Conservation (phyloP, 2,113 vertebrate genomes). For the Thinocorus orbignyianus region DNA sequence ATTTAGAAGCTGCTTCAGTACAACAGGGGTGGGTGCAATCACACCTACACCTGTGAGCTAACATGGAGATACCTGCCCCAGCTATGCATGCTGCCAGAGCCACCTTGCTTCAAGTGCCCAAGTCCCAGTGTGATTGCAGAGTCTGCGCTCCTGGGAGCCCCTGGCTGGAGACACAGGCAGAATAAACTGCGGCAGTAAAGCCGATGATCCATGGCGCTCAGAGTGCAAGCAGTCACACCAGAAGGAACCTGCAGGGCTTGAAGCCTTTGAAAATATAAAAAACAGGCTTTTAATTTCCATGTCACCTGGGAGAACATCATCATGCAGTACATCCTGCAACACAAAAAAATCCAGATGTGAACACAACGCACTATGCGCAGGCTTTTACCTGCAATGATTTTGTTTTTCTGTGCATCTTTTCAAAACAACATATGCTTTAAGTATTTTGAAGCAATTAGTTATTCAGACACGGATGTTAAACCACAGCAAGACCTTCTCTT, state of each 20-base stretch:
- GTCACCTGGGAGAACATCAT: neutral
- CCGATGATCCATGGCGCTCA: neutral
- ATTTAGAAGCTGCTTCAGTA: neutral
- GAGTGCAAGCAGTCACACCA: neutral
- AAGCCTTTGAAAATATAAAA: neutral
- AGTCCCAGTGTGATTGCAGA: neutral
- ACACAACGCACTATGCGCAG: neutral
- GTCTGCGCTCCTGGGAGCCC: neutral
- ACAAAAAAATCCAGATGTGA: neutral
- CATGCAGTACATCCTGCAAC: rapidly evolving
- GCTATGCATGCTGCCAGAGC: neutral
- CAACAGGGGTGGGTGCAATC: neutral
- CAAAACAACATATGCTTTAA: neutral
- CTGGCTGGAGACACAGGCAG: neutral
- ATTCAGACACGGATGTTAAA: neutral
- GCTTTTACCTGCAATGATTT: neutral
- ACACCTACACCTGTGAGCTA: neutral
- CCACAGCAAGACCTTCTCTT: neutral
- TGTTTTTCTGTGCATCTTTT: neutral
- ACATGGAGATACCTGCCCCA: rapidly evolving
- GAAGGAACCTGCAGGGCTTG: neutral
- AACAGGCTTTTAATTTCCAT: neutral
- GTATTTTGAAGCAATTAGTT: neutral
- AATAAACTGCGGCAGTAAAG: neutral
- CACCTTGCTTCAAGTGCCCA: neutral